Conservation (phyloP, 2,113 vertebrate species). For the Sisor rabdophorus region DNA sequence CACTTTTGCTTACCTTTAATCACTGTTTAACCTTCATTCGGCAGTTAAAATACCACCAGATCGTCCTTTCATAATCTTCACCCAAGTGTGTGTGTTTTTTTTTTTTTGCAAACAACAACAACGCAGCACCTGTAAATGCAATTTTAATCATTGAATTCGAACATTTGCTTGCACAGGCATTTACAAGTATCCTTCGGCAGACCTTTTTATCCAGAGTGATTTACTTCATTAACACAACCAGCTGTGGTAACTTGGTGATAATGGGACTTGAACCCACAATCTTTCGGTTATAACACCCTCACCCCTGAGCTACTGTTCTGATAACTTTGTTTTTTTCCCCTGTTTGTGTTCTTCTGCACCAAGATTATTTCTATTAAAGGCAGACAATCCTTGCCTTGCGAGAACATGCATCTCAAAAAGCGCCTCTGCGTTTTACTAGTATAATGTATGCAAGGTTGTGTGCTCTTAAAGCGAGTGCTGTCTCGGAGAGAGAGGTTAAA, state of each 20-base stretch:
- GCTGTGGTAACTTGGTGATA: too few species aligned
- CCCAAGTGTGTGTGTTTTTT: not conserved
- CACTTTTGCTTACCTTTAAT: constrained; percentile 25
- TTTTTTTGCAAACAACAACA: too few species aligned
- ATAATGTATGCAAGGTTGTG: constrained; percentile 41
- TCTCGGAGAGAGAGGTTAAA: constrained; percentile 52
- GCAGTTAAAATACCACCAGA: not conserved
- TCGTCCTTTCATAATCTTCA: not conserved
- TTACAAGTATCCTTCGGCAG: too few species aligned
- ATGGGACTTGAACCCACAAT: too few species aligned
- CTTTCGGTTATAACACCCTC: too few species aligned
- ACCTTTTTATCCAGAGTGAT: too few species aligned
- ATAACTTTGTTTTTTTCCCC: not conserved
- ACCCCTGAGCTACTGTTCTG: not conserved
- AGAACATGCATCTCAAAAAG: constrained; percentile 21
- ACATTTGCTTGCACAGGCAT: not conserved
- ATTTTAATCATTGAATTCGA: not conserved
- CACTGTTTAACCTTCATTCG: constrained; percentile 10
- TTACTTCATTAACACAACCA: too few species aligned
- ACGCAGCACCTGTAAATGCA: too few species aligned
- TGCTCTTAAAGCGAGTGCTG: constrained; percentile 9
- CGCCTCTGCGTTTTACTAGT: not conserved
- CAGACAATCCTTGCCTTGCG: not conserved
- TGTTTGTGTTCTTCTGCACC: not conserved
- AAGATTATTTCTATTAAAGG: constrained; percentile 28